Evolutionary conservation across 2,113 vertebrate genomes (phyloP), one percentile per base, ranked within the genome.

Genomic region (Paracanthobrama guichenoti): DNA sequence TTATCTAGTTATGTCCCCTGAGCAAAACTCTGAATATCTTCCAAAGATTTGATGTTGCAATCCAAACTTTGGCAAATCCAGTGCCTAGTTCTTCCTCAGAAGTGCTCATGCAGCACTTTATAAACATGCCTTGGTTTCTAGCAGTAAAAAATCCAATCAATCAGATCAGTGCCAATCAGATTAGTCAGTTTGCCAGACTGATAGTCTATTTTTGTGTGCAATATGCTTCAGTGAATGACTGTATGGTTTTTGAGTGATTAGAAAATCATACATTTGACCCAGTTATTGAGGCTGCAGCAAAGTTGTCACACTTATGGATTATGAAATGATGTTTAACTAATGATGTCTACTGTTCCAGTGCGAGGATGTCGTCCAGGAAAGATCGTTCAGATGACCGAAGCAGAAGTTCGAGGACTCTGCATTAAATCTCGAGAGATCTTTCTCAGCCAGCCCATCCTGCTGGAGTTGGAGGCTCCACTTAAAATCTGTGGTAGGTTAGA

Each of bases 351-450:
- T 57, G 50, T 48, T 48, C 18, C 92, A 96, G 96, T 97, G 84
- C 92, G 96, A 94, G 96, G 96, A 95, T 97, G 96, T 91, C 96
- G 96, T 64, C 96, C 96, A 35, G 96, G 96, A 81, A 97, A 97
- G 93, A 96, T 96, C 1, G 96, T 97, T 74, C 96, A 97, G 92
- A 97, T 97, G 96, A 96, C 96, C 0, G 96, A 97, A 93, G 96
- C 96, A 53, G 96, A 97, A 92, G 96, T 97, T 84, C 93, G 96
- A 26, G 96, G 96, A 22, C 93, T 97, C 71, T 97, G 96, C 88
- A 96, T 97, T 92, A 97, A 97, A 81, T 97, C 96, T 88, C 93
- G 96, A 62, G 96, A 97, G 92, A 97, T 97, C 91, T 97, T 97
- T 89, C 95, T 97, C 91, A 97, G 96, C 90, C 96, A 97, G 89